Base-by-base conservation (phyloP, 2,113 vertebrate genomes). In the Formicarius rufipectus region DNA sequence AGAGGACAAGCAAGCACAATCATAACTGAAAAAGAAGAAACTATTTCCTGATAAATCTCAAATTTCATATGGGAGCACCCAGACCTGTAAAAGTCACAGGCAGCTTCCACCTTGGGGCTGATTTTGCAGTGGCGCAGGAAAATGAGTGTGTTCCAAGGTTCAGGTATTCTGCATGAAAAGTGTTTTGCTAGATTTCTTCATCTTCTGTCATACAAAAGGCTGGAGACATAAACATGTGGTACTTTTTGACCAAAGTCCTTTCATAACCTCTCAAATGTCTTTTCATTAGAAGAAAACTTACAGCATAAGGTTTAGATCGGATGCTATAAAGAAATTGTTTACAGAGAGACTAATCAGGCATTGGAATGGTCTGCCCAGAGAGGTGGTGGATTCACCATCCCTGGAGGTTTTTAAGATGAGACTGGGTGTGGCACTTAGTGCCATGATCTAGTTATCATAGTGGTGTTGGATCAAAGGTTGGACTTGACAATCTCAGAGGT, bases 51-150 rank as follows among this genome's bases (percentile, higher is more conserved):
- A 30, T 15, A 37, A 22, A 72, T 24, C 21, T 44, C 25, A 47
- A 4, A 45, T 67, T 56, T 55, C 42, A 6, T 39, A 23, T 13
- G 9, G 49, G 21, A 74, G 33, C 13, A 7, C 12, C 7, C 59
- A 83, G 25, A 21, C 6, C 16, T 5, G 1, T 10, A 10, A 6
- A 56, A 10, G 4, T 9, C 44, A 12, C 0, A 0, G 22, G 21
- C 3, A 4, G 20, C 45, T 76, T 83, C 55, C 13, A 55, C 30
- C 10, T 31, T 6, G 3, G 14, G 33, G 33, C 3, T 55, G 35
- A 66, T 62, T 81, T 71, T 81, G 27, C 59, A 81, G 27, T 3
- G 1, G 5, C 44, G 31, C 11, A 66, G 50, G 31, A 40, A 67
- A 52, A 4, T 27, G 30, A 62, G 11, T 2, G 27, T 7, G 12